Evolutionary conservation across 2,113 vertebrate species (phyloP), one percentile per base, ranked within the genome.

Genomic region (Pontoporia blainvillei): DNA sequence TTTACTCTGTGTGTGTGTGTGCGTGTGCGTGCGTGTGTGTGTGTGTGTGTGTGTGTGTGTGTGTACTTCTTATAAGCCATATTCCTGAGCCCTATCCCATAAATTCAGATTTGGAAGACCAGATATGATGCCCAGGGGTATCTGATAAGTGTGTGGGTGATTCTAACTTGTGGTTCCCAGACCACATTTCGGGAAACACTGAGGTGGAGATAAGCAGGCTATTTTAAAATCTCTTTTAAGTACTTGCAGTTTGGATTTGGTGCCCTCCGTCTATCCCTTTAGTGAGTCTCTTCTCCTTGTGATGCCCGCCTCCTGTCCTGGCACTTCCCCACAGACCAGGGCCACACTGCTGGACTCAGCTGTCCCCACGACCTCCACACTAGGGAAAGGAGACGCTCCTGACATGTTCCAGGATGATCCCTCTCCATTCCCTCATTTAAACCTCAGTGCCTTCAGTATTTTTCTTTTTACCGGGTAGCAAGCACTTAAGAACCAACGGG

Each of bases 261-360:
- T 46, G 6, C 8, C 34, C 12, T 91, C 21, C 29, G 3, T 61
- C 10, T 61, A 49, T 59, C 31, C 64, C 23, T 41, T 62, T 21
- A 29, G 17, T 41, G 27, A 61, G 21, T 34, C 15, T 83, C 39
- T 52, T 75, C 90, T 88, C 54, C 66, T 36, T 52, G 27, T 36
- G 62, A 21, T 34, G 21, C 29, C 29, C 0, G 0, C 8, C 27
- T 36, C 5, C 18, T 5, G 9, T n/a, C 69, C 54, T 34, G 13
- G 44, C 2, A 2, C 27, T 2, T 6, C 6, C 1, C 31, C 1
- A 4, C 0, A 2, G 18, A 20, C 4, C 23, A 13, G 17, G 18
- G 31, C n/a, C 59, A 4, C 1, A 0, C 20, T n/a, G 15, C 29
- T 64, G 66, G 20, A 52, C 75, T 82, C n/a, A 13, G 0, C 0